Base-by-base conservation (phyloP, 2,797 vertebrate species). In the Chelon labrosus region DNA sequence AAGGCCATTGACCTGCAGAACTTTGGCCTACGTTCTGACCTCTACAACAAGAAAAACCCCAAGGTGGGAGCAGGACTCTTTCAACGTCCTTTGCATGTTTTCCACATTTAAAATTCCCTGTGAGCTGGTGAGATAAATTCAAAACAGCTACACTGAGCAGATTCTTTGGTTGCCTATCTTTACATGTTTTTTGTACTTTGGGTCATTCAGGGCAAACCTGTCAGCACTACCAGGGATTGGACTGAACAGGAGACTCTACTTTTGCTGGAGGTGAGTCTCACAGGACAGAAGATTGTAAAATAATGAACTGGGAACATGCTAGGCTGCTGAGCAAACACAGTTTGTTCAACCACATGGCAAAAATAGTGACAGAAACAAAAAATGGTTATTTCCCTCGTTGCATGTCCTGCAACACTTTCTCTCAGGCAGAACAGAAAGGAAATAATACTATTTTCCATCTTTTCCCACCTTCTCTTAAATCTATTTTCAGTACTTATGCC, bases 181-280 rank as follows among this genome's bases (percentile, higher is more conserved):
- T 46, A 42, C 14, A 13, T 17, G 16, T n/a, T 9, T 44, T 10
- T 61, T 54, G 39, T 37, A 4, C 7, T 80, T 27, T 78, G 53
- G 11, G 44, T 68, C 2, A 3, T 5, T 0, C 58, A 98, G 97
- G 96, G 92, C 76, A 99, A 99, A 94, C 91, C 92, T 0, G 92
- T 91, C 8, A 96, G 90, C 69, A 96, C 96, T 42, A 96, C 95
- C 65, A 94, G 98, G 71, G 97, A 99, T 3, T 99, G 98, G 98
- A 98, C 96, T 0, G 98, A 99, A 73, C 98, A 99, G 84, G 98
- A 99, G 90, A 99, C 98, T 0, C 87, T 99, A 39, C 94, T 99
- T 35, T 94, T 99, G 6, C 81, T 99, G 0, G 98, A 99, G 94
- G 98, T 98, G 84, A 96, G 94, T 69, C 27, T 52, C 17, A 7